Percentiles rank a stretch among this genome's conserved stretches.
These are phyloP conservation scores for Melanerpes aurifrons DNA, from an alignment of 2,113 vertebrate species.

Conservation along the genomic window DNA sequence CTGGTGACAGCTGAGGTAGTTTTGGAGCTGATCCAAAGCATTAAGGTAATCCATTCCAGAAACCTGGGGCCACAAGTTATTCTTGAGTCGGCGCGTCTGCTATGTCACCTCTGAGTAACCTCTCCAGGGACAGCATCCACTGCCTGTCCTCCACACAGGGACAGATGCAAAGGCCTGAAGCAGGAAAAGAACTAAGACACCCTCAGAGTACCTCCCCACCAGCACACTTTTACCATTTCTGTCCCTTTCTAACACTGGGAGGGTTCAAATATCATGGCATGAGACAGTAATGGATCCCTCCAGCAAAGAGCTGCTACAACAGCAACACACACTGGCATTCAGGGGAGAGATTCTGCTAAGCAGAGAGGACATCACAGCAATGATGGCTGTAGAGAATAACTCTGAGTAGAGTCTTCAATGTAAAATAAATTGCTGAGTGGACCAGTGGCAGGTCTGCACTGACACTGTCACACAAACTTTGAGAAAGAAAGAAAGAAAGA, in stretches of 20 bases:
- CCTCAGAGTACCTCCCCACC: no score
- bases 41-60: neutral
- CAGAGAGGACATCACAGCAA: neutral
- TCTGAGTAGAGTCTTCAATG: neutral
- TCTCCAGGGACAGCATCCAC: neutral
- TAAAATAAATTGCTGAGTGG: neutral
- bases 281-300: neutral
- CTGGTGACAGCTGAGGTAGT: neutral
- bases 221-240: neutral
- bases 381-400: neutral
- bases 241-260: neutral
- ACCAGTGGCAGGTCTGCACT: neutral
- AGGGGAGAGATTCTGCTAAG: neutral
- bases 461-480: neutral
- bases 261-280: neutral
- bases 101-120: neutral
- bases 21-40: conserved; percentile 3
- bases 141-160: neutral
- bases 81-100: rapidly evolving
- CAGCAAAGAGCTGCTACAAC: neutral
- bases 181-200: neutral
- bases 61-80: neutral
- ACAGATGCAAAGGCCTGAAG: rapidly evolving
- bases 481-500: neutral
- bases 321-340: rapidly evolving